Base-by-base conservation (phyloP, 2,797 vertebrate species). In the Clarias pachynema region DNA sequence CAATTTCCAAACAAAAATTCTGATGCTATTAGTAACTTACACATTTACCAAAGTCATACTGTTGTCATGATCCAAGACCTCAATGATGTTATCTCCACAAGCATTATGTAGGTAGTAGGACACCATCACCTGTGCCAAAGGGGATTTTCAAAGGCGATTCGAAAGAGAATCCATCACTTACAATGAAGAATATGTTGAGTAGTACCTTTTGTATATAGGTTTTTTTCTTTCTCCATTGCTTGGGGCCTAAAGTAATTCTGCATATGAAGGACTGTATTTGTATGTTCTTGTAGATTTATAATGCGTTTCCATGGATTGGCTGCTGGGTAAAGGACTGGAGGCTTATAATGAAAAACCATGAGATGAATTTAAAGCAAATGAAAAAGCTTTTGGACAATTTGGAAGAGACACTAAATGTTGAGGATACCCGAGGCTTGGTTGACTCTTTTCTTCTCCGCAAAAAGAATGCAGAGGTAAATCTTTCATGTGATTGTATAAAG, bases 371-470 rank as follows among this genome's bases (percentile, higher is more conserved):
- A 20, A 81, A 86, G 4, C 57, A 81, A 22, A 74, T 89, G 2
- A 79, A 56, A 9, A n/a, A n/a, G 3, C 26, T 88, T 62, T 77
- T 85, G 37, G 85, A 24, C 16, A 29, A 72, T 15, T 81, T 85
- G 24, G 44, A 72, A 70, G 44, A 88, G 74, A 87, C 85, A 0
- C 68, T 89, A 18, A 86, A 82, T 69, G 24, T 69, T 60, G 44
- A 91, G 31, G 86, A 89, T 9, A 85, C 70, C 44, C 82, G 88
- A 83, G 79, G 90, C 15, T 40, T 90, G 14, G 79, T 90, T 29
- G 90, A 92, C 77, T 85, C 87, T 0, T 92, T 91, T 63, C 87
- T 90, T 22, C 5, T 78, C 15, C 72, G 53, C 5, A 86, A 88
- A 78, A 77, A 65, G 40, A 84, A 83, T 53, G 75, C 81, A 37